Evolutionary conservation across 2,888 invertebrate genomes (phyloP), one percentile per base, ranked within the genome.

Genomic region (Hoplodrina ambigua): DNA sequence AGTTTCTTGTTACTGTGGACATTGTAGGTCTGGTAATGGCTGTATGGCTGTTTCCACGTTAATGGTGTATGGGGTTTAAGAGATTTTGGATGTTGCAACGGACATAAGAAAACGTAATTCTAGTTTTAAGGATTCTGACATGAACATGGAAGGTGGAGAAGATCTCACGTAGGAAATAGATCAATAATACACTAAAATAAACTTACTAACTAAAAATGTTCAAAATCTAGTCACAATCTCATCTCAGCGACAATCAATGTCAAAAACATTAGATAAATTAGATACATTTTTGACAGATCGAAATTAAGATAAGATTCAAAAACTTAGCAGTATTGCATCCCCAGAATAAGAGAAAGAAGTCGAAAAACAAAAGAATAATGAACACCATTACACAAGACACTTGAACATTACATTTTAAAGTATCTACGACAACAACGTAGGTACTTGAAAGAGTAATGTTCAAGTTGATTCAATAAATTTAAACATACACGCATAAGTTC

Each of bases 1-100:
- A 84, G 81, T 88, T 88, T 86, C 88, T 82, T 74, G 69, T 76
- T 82, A 88, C 83, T 75, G 67, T 72, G 66, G 70, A 65, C 70
- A 73, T 59, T 81, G 37, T 70, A 50, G 69, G n/a, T 54, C 53
- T 25, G 15, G 20, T 75, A 73, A 80, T 54, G 19, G 54, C 37
- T 41, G 55, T 75, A 52, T 65, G 19, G 54, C 37, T 41, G 55
- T 75, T 52, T 65, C 59, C 67, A 25, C 46, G 46, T 54, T 49
- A 59, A 56, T 60, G 19, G 46, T 19, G n/a, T n/a, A 44, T 19
- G 20, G 20, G n/a, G 19, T 19, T 20, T 3, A 19, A 53, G n/a
- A 46, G 33, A 41, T 58, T 6, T 54, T n/a, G 7, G 1, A 54
- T 54, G 62, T 55, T 54, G 64, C 25, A 60, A 69, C 2, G 44